These are phyloP conservation scores for Nematopogon swammerdamellus DNA, from an alignment of 2,888 invertebrate genomes.

Conservation along the genomic window DNA sequence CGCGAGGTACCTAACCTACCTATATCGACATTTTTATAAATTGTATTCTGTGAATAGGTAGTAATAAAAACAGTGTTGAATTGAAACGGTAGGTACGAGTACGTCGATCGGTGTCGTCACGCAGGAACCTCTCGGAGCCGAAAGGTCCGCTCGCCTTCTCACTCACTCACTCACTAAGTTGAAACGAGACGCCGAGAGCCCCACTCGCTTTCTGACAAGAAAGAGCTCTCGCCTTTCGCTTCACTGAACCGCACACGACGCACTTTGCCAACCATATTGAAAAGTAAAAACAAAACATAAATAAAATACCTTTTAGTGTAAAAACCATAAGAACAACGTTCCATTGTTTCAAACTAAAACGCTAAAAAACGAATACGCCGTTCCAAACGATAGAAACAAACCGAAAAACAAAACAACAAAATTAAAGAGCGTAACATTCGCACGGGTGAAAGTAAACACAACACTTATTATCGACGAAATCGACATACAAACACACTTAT, in stretches of 20 bases:
- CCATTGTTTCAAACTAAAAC: slow-evolving; percentile 68
- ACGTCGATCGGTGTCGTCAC: too few relatives aligned
- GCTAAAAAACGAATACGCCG: slow-evolving; percentile 53
- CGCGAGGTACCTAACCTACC: too few relatives aligned
- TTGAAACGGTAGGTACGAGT: too few relatives aligned
- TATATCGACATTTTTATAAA: too few relatives aligned
- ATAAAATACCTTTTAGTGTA: slow-evolving; percentile 77
- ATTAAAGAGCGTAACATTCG: slow-evolving; percentile 53
- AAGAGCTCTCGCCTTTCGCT: slow-evolving; percentile 11
- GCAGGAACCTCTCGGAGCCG: too few relatives aligned
- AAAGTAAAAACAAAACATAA: slow-evolving; percentile 51
- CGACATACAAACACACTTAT: slow-evolving; percentile 58
- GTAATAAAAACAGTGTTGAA: too few relatives aligned
- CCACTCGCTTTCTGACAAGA: background rate
- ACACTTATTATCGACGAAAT: slow-evolving; percentile 55
- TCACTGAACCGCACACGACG: slow-evolving; percentile 32
- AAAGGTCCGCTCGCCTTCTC: too few relatives aligned
- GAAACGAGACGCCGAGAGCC: background rate
- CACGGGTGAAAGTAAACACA: slow-evolving; percentile 56
- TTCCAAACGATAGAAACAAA: slow-evolving; percentile 50
- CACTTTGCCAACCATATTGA: slow-evolving; percentile 40
- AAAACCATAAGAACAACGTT: slow-evolving; percentile 77
- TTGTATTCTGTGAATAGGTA: too few relatives aligned
- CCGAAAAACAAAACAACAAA: slow-evolving; percentile 47
- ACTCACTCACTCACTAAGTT: background rate